Conservation (phyloP, 2,888 invertebrate genomes). For the Hybos culiciformis region DNA sequence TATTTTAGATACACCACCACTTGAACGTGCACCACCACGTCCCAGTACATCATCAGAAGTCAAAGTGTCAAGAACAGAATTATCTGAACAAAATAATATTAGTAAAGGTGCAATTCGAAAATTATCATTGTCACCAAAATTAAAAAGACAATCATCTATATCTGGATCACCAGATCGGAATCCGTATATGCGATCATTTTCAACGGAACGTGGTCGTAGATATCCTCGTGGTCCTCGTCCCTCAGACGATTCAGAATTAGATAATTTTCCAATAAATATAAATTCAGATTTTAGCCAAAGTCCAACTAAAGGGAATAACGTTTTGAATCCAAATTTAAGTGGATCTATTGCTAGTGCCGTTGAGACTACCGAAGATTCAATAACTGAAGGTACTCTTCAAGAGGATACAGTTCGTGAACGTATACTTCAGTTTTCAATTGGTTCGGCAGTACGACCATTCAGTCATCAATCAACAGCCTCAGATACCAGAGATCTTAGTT, state of each 20-base stretch:
- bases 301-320: slow-evolving; percentile 15
- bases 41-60: slow-evolving; percentile 20
- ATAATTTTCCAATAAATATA: too few species aligned
- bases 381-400: slow-evolving; percentile 4
- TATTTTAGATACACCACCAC: slow-evolving; percentile 31
- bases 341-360: slow-evolving; percentile 12
- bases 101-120: slow-evolving; percentile 19
- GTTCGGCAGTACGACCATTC: slow-evolving; percentile 27
- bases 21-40: slow-evolving; percentile 30
- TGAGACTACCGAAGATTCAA: slow-evolving; percentile 2
- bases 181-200: slow-evolving; percentile 3
- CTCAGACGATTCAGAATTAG: neutral
- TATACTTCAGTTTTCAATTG: slow-evolving; percentile 27
- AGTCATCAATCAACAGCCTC: slow-evolving; percentile 14
- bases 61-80: slow-evolving; percentile 17
- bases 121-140: slow-evolving; percentile 14
- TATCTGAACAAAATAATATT: too few species aligned
- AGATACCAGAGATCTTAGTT: slow-evolving; percentile 16
- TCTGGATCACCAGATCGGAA: too few species aligned
- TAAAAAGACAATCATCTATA: slow-evolving; percentile 8
- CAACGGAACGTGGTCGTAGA: slow-evolving; percentile 8
- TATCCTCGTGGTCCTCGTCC: slow-evolving; percentile 8
- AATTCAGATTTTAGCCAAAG: slow-evolving; percentile 10
- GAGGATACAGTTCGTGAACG: slow-evolving; percentile 3
- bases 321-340: slow-evolving; percentile 16